Evolutionary conservation across 2,113 vertebrate genomes (phyloP).

Genomic region (Percopsis transmontana): DNA sequence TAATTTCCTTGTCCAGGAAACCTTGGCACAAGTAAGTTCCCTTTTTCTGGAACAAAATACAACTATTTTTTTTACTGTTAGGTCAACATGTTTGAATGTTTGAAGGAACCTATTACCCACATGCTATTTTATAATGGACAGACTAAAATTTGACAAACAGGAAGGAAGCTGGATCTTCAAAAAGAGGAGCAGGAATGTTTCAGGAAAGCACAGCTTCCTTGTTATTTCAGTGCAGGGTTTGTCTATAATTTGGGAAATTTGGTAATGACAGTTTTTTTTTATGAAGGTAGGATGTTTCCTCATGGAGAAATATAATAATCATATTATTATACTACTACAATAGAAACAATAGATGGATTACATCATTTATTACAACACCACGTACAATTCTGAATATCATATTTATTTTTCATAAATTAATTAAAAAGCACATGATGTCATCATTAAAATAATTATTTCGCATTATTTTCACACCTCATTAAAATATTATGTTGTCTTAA

Average conservation of each 20-base stretch:
- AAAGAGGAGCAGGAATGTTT: slow-evolving; percentile 61
- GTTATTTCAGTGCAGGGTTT: slow-evolving; percentile 25
- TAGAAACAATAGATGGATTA: not conserved
- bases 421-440: not conserved
- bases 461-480: not conserved
- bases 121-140: not conserved
- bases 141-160: slow-evolving; percentile 26
- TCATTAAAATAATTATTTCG: not conserved
- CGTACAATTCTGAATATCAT: not conserved
- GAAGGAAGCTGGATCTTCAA: slow-evolving; percentile 54
- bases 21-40: slow-evolving; percentile 33
- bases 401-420: slow-evolving; percentile 13
- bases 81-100: slow-evolving; percentile 20
- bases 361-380: not conserved
- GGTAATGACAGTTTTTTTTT: slow-evolving; percentile 28
- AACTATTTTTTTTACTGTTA: slow-evolving; percentile 16
- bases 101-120: slow-evolving; percentile 7
- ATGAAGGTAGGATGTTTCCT: not conserved
- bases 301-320: not conserved
- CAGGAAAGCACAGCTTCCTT: slow-evolving; percentile 79
- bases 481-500: slow-evolving; percentile 23
- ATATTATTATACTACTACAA: not conserved
- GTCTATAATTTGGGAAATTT: slow-evolving; percentile 50
- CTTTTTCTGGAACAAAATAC: slow-evolving; percentile 25
- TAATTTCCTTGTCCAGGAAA: slow-evolving; percentile 53